These are phyloP conservation scores for Meriones psammophilus DNA, from an alignment of 2,797 vertebrate genomes.

Conservation along the genomic window DNA sequence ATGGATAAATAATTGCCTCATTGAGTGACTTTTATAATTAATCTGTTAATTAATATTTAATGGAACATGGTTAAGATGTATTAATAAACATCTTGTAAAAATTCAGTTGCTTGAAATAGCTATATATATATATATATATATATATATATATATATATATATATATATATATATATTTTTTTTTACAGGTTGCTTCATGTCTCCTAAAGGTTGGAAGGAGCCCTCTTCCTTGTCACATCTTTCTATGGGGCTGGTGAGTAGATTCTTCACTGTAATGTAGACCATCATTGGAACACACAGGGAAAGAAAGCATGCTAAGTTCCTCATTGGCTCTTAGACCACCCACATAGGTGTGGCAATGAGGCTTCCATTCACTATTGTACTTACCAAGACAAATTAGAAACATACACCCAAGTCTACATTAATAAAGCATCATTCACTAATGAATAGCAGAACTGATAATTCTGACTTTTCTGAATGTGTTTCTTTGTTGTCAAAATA, in stretches of 20 bases:
- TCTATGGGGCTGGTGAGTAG: background rate
- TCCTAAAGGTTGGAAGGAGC: background rate
- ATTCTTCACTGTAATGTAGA: background rate
- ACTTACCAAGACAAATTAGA: constrained; percentile 6
- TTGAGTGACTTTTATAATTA: constrained; percentile 2
- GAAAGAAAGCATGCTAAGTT: background rate
- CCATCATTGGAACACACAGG: background rate
- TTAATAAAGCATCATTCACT: background rate
- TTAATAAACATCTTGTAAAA: background rate
- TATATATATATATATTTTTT: too few species aligned
- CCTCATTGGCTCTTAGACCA: background rate
- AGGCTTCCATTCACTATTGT: background rate
- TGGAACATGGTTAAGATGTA: background rate
- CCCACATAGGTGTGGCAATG: background rate
- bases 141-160: too few species aligned
- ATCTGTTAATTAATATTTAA: background rate
- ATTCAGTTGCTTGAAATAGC: background rate
- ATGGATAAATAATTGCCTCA: background rate
- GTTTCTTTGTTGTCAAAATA: constrained; percentile 19
- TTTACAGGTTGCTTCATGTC: background rate
- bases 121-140: background rate
- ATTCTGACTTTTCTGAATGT: constrained; percentile 31
- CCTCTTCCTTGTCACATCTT: background rate
- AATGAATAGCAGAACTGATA: background rate
- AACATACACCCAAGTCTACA: background rate